These are phyloP conservation scores for Exaiptasia diaphana DNA, from an alignment of 64 coral and sea anemone species.

Conservation along the genomic window DNA sequence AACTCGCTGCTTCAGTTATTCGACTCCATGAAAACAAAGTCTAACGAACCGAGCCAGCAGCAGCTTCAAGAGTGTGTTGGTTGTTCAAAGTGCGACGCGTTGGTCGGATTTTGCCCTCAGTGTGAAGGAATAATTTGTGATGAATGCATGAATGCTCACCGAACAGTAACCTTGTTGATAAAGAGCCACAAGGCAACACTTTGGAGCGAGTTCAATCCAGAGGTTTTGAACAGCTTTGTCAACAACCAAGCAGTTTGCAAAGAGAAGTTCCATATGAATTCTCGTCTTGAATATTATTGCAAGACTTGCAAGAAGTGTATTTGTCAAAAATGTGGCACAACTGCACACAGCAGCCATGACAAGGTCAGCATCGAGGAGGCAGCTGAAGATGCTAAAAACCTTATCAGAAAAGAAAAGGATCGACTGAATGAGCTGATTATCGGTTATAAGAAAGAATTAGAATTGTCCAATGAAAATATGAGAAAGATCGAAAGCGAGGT, in stretches of 20 bases:
- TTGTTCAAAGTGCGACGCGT: neutral
- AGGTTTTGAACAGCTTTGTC: neutral
- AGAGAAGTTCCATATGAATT: neutral
- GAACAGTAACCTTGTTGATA: neutral
- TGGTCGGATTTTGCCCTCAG: neutral
- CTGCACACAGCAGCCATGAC: neutral
- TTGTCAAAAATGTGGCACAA: neutral
- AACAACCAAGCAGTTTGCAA: neutral
- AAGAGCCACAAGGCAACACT: neutral
- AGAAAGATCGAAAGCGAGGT: neutral
- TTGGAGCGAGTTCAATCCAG: neutral
- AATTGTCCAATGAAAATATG: neutral
- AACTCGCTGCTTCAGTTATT: neutral
- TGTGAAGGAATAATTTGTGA: neutral
- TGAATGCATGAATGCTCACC: neutral
- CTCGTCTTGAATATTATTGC: neutral
- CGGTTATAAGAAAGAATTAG: neutral
- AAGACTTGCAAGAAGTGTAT: neutral
- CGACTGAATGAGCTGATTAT: neutral
- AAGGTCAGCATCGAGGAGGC: neutral
- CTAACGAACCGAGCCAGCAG: neutral
- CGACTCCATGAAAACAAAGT: neutral
- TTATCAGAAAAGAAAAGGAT: neutral
- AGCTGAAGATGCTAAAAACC: neutral
- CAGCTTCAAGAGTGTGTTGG: neutral